These are phyloP conservation scores for Siphamia tubifer DNA, from an alignment of 2,113 vertebrate genomes.

Conservation along the genomic window DNA sequence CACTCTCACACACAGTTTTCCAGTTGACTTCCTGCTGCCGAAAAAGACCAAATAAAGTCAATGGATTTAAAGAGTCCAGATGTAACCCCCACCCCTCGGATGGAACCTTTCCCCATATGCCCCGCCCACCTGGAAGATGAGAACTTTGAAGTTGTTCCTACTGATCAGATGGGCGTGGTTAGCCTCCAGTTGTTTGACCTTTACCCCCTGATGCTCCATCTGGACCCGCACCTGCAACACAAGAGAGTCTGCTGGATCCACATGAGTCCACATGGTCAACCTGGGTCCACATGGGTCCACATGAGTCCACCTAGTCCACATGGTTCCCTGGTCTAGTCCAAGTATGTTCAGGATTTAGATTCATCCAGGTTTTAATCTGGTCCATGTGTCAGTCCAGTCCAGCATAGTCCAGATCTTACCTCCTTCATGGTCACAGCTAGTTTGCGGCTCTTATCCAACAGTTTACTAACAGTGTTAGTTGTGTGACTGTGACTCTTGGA, in stretches of 20 bases:
- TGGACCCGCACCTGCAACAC: constrained; percentile 77
- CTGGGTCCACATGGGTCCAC: not conserved
- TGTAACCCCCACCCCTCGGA: no score
- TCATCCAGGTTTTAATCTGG: no score
- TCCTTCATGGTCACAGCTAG: constrained; percentile 93
- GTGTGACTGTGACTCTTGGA: constrained; percentile 91
- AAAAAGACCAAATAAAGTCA: constrained; percentile 40
- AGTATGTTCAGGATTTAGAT: no score
- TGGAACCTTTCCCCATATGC: no score
- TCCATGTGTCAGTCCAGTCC: no score
- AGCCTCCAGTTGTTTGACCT: constrained; percentile 90
- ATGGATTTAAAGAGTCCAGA: no score
- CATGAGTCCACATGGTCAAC: no score
- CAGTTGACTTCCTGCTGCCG: constrained; percentile 5
- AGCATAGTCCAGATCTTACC: no score
- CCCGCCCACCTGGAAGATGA: constrained; percentile 92
- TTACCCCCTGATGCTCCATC: constrained; percentile 88
- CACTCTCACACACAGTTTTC: not conserved
- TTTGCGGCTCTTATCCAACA: constrained; percentile 95
- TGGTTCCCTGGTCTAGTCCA: no score
- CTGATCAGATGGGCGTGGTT: constrained; percentile 91
- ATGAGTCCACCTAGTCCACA: no score
- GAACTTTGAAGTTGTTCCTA: constrained; percentile 94
- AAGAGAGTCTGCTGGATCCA: not conserved
- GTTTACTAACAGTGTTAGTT: constrained; percentile 90